These are phyloP conservation scores for Hippopotamyrus pictus DNA, from an alignment of 2,797 vertebrate genomes.

Conservation along the genomic window DNA sequence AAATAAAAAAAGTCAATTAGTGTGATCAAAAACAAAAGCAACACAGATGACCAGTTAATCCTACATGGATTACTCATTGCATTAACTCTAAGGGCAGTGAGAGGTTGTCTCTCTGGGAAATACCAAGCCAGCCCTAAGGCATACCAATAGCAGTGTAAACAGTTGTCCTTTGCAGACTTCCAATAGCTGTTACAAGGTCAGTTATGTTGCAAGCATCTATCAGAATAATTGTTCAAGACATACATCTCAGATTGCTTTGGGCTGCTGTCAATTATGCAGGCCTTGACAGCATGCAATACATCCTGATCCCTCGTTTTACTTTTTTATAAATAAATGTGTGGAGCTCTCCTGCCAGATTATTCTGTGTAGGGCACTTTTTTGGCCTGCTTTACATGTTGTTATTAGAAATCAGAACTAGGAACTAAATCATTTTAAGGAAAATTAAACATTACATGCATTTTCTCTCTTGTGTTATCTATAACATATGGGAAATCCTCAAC, in stretches of 20 bases:
- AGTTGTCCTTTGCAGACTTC: conserved; percentile 18
- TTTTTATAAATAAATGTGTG: neutral
- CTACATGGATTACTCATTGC: conserved; percentile 8
- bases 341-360: neutral
- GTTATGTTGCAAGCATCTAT: conserved; percentile 24
- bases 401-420: neutral
- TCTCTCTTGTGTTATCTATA: neutral
- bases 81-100: neutral
- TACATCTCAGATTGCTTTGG: conserved; percentile 1
- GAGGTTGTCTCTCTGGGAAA: conserved; percentile 12
- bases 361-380: neutral
- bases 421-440: neutral
- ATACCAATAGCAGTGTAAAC: conserved; percentile 10
- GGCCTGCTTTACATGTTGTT: neutral
- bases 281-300: conserved; percentile 3
- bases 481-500: neutral
- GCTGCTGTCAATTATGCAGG: conserved; percentile 14
- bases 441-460: neutral
- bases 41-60: neutral
- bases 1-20: neutral
- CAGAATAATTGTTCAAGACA: conserved; percentile 21
- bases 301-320: neutral
- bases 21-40: neutral
- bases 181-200: conserved; percentile 20
- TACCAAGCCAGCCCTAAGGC: conserved; percentile 16